These are phyloP conservation scores for Eulacestoma nigropectus DNA, from an alignment of 2,113 vertebrate genomes.

Conservation along the genomic window DNA sequence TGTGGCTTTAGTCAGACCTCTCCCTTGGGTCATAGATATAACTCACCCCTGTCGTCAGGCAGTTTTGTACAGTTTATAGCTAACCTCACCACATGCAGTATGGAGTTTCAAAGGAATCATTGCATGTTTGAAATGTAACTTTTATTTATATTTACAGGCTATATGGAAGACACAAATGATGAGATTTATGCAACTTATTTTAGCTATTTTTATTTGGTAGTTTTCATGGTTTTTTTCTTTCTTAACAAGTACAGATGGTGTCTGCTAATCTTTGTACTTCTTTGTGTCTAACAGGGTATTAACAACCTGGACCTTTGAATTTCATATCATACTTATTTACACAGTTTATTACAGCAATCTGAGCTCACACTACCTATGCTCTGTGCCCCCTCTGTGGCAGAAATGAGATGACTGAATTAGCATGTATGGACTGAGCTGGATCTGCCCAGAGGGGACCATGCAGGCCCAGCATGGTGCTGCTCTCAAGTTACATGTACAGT, in stretches of 20 bases:
- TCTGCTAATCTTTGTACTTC: not conserved
- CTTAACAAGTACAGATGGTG: not conserved
- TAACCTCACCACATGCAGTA: not conserved
- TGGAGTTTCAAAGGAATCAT: not conserved
- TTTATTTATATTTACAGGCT: conserved; percentile 33
- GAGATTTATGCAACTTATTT: not conserved
- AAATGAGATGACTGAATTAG: not conserved
- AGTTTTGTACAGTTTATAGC: not conserved
- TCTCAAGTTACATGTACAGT: not conserved
- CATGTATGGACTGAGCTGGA: not conserved
- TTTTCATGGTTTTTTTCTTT: not conserved
- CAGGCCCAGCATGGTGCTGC: not conserved
- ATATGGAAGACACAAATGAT: not conserved
- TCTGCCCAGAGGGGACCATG: not conserved
- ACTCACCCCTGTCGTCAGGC: not conserved
- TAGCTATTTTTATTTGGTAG: not conserved
- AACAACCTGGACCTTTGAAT: not conserved
- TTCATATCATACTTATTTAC: not conserved
- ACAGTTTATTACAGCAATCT: not conserved
- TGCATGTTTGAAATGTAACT: not conserved
- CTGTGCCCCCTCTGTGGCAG: not conserved
- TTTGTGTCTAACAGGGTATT: not conserved
- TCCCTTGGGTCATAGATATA: not conserved
- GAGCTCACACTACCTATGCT: not conserved
- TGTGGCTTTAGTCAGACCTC: conserved; percentile 35